phyloP scores from a whole-genome alignment of 2,113 vertebrate genomes.

The Litocranius walleri region DNA sequence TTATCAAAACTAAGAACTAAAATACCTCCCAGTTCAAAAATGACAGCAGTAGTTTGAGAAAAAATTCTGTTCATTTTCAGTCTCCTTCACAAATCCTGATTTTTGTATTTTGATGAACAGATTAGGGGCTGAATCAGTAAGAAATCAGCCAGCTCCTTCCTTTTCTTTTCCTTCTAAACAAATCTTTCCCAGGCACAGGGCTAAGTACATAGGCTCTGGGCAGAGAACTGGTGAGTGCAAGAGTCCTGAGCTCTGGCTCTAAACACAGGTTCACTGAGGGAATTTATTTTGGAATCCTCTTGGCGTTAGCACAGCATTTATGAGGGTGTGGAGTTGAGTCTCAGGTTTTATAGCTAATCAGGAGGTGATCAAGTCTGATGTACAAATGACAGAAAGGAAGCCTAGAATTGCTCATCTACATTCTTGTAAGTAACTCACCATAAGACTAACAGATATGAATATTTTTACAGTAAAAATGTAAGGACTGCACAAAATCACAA shows the following conservation, averaged over 20 bases:
- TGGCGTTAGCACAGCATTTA: neutral
- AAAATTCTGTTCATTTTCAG: neutral
- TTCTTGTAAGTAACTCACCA: neutral
- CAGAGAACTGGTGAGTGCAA: neutral
- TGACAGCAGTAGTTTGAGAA: neutral
- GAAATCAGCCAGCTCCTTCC: neutral
- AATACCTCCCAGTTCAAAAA: neutral
- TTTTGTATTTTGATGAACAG: neutral
- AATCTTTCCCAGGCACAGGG: neutral
- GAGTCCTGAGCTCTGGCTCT: neutral
- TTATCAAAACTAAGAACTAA: neutral
- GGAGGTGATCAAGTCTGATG: neutral
- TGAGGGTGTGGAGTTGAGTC: neutral
- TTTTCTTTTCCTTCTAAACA: neutral
- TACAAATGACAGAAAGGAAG: neutral
- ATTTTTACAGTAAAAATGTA: slow-evolving; percentile 22
- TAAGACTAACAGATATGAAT: neutral
- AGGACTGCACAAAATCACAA: neutral
- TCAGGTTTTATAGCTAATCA: neutral
- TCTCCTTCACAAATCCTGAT: neutral
- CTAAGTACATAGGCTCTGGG: neutral
- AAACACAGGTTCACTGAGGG: neutral
- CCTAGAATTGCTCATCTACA: neutral
- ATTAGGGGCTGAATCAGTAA: neutral
- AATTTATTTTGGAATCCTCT: neutral